These are phyloP conservation scores for Thomomys bottae DNA, from an alignment of 2,113 vertebrate species.

Conservation along the genomic window DNA sequence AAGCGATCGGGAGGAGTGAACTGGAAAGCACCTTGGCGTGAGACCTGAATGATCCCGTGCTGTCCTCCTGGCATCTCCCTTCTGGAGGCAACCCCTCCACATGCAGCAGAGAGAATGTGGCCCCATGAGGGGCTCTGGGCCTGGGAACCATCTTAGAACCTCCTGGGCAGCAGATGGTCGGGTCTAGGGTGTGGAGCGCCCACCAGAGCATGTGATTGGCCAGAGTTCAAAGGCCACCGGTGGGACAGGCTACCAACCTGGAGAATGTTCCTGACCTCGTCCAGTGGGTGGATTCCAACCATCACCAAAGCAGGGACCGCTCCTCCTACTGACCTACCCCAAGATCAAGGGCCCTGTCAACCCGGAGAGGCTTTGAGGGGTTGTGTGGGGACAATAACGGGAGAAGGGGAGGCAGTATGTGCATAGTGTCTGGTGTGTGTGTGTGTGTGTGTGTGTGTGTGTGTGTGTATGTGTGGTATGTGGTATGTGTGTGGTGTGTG, in stretches of 20 bases:
- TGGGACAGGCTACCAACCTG: neutral
- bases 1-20: neutral
- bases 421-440: too few species aligned
- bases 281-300: fast-evolving
- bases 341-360: fast-evolving
- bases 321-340: fast-evolving
- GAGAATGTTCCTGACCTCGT: fast-evolving
- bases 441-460: too few species aligned
- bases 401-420: too few species aligned
- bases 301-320: fast-evolving
- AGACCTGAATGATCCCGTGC: fast-evolving
- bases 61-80: too few species aligned
- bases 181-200: neutral
- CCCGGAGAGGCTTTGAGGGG: neutral
- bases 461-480: too few species aligned
- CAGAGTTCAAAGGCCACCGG: too few species aligned
- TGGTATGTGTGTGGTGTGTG: too few species aligned
- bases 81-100: neutral
- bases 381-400: too few species aligned
- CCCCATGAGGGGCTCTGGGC: neutral
- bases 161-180: fast-evolving
- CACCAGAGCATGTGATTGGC: neutral
- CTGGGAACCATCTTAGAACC: fast-evolving
- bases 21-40: fast-evolving
- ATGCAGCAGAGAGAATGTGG: too few species aligned